Base-by-base conservation (phyloP, 1,140 invertebrate genomes). In the Pseudomyrmex concolor region DNA sequence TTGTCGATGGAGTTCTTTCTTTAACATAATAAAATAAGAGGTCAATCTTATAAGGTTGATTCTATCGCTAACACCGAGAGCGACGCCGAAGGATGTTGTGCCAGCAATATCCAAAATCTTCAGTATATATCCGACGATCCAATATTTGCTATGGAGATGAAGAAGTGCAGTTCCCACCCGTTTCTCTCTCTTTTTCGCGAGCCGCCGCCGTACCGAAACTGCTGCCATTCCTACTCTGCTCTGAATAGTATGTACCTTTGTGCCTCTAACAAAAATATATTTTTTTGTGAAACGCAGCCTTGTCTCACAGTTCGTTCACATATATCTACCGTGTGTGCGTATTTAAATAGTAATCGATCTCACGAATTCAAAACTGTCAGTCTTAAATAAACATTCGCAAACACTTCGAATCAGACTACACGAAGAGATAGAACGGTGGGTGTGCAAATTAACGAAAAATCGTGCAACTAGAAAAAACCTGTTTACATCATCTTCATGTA, bases 81-180 rank as follows among this genome's bases (percentile, higher is more conserved):
- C 89, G 70, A 84, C 72, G 85, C 59, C 86, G 66, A 80, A 72
- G 90, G 86, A 91, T 91, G 90, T 92, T 91, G 88, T 87, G 90
- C 86, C 81, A 91, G 91, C 89, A 90, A 91, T 92, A 92, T 91
- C 87, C 85, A 89, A 89, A 90, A 93, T 92, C 89, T 87, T 91
- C 76, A 74, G 73, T 73, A 85, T 73, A 86, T 87, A 91, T 91
- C 88, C 85, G 84, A 83, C 87, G 87, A 90, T 91, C 89, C 87
- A 92, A 92, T 92, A 92, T 91, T 92, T 92, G 89, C 89, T 62
- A 84, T 86, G 84, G 81, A 91, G 89, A 92, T 91, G 89, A 91
- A 91, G 86, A 88, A 45, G 64, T 63, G 74, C 67, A 19, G 34
- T 82, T 50, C 59, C 66, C 10, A 5, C 34, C 8, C 54, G 57